Evolutionary conservation across 2,888 invertebrate genomes (phyloP), one percentile per base, ranked within the genome.

Genomic region (Xanthia icteritia): DNA sequence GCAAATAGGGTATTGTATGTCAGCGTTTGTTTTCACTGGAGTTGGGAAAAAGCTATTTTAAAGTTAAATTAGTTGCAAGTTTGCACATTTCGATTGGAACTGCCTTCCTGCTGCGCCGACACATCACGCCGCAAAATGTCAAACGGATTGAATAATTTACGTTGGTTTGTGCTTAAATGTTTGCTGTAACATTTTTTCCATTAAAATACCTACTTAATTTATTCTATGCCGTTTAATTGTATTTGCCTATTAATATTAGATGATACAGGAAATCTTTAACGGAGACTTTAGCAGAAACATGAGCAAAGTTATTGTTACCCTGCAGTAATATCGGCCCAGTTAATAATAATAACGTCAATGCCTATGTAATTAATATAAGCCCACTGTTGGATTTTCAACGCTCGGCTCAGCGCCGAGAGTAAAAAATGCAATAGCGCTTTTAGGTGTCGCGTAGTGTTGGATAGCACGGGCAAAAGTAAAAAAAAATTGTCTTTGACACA

Each of bases 11-110:
- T 77, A 83, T 83, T 84, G 84, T 88, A 82, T 79, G 88, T 85
- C 87, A 86, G 87, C 83, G 86, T 86, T n/a, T 56, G 87, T 85
- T 88, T 87, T 77, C 76, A 83, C 77, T 79, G 70, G 84, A 88
- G 90, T 88, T 86, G 87, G 88, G 90, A 90, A 93, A 92, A 94
- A 93, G 91, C 91, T 86, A 94, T 94, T 94, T 93, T 91, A 94
- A 94, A 94, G 93, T 95, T 94, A 94, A 94, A 95, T 94, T 94
- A 93, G 93, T 93, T 93, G 85, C 90, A 93, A 93, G 89, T 92
- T 93, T 89, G 88, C 90, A 31, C 31, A 88, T 90, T 92, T 90
- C 89, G 89, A 93, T 92, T 91, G 91, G 89, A 85, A 77, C 85
- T 83, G 83, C 81, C 77, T 82, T 88, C 85, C 79, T 77, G 73